Base-by-base conservation (phyloP, 2,113 vertebrate species). In the Anoplopoma fimbria region DNA sequence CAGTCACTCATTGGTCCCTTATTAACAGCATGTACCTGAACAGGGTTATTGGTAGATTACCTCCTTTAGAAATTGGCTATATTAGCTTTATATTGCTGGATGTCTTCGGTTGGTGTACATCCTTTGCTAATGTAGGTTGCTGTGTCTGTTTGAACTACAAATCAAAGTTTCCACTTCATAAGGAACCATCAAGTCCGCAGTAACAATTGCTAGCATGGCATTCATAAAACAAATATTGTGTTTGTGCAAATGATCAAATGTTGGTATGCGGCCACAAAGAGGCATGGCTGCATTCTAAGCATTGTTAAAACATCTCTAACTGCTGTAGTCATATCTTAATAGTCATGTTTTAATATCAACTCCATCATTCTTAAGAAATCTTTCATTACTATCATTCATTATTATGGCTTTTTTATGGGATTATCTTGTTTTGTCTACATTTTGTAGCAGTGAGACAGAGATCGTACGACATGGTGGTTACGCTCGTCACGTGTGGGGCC, bases 401-500 rank as follows among this genome's bases (percentile, higher is more conserved):
- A 34, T 12, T 10, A 12, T 17, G 2, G 21, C 14, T 45, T 75
- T n/a, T 55, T 14, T 25, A 49, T 14, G 1, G 1, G 42, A n/a
- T 61, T 25, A 2, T 42, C 3, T 65, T 65, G 9, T 36, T 3
- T 71, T 58, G 74, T 72, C 53, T 27, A 3, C 42, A 42, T 69
- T 45, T 67, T 88, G 73, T 67, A 99, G 97, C 97, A 36, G 73
- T 97, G 82, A 95, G 93, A 91, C 90, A 58, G 31, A 92, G 94
- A 34, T 96, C 91, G 23, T 96, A 96, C 13, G 93, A 97, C 61
- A 95, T 96, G 93, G 95, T 90, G 9, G 82, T 91, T 1, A 29
- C 83, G n/a, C 94, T 98, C 67, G 92, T 97, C 69, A 94, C 95
- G 91, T 92, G 96, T 45, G 96, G 96, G 13, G 91, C 95, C 65